Percentiles rank a stretch among this genome's conserved stretches.
phyloP scores from a whole-genome alignment of 2,113 vertebrate genomes.

The Aythya baeri region DNA sequence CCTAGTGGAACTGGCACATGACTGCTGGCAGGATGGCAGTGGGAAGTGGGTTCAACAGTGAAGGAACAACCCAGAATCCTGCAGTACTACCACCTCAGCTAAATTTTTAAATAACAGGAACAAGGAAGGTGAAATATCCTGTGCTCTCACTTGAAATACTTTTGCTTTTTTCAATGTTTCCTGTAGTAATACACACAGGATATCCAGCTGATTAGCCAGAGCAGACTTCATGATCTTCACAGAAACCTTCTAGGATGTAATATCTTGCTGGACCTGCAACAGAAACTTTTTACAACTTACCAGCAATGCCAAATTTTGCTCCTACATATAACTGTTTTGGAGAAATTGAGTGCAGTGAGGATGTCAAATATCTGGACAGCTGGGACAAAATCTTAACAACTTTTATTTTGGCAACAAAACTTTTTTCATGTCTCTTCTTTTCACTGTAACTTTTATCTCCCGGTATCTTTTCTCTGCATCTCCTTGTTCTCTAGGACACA shows the following conservation, averaged over 20 bases:
- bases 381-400: not conserved
- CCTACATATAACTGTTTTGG: not conserved
- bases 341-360: slow-evolving; percentile 12
- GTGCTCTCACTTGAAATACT: slow-evolving; percentile 15
- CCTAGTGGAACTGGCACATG: not conserved
- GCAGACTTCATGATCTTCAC: slow-evolving; percentile 13
- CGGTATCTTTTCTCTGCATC: not conserved
- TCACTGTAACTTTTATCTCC: not conserved
- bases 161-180: slow-evolving; percentile 29
- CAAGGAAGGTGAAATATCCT: slow-evolving; percentile 6
- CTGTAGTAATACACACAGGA: slow-evolving; percentile 30
- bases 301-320: not conserved
- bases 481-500: not conserved
- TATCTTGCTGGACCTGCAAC: not conserved
- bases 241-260: slow-evolving; percentile 11
- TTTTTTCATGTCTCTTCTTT: not conserved
- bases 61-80: not conserved
- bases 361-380: not conserved
- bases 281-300: not conserved
- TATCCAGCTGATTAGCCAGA: slow-evolving; percentile 43
- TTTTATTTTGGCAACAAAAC: not conserved
- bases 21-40: not conserved
- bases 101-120: slow-evolving; percentile 54
- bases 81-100: slow-evolving; percentile 10
- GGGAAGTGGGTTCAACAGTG: not conserved